Evolutionary conservation across 2,113 vertebrate genomes (phyloP), one percentile per base, ranked within the genome.

Genomic region (Excalfactoria chinensis): DNA sequence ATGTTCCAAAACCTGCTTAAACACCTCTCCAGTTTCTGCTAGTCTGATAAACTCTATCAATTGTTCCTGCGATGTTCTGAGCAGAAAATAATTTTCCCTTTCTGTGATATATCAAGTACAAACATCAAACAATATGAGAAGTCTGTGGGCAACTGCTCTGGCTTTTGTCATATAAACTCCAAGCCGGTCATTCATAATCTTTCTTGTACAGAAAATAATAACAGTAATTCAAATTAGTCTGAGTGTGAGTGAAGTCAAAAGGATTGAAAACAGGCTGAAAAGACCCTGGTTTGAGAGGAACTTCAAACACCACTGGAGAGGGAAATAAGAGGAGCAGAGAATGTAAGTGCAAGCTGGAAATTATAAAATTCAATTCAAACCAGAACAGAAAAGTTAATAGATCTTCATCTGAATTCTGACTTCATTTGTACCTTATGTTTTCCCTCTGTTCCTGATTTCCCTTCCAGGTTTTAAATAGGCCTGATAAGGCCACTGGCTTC

Each of bases 31-130:
- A 37, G 56, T 68, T 94, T 89, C 76, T 90, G 34, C 46, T 83
- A 41, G 26, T 40, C 40, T 84, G 4, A 1, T 88, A 56, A 93
- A 81, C 35, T 49, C 67, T 64, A 30, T 62, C 79, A 91, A 81
- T 86, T 93, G 77, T 72, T 95, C 76, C 86, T 84, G 90, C 37
- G 63, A 90, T 89, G 67, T 43, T 86, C 32, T 72, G 25, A 68
- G 59, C 46, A 88, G 70, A 88, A 91, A 89, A 86, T 56, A 40
- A 88, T 91, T 85, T 91, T 83, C 85, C 7, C 85, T 89, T 95
- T 77, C 87, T 71, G 1, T 41, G 75, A 93, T 35, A 78, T 93
- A 87, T 93, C 51, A 78, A 80, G 89, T 73, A 62, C 40, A 78
- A 93, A 62, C 64, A 89, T 64, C 60, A 88, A 88, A 68, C 14